Conservation (phyloP, 2,888 invertebrate species). For the Toxonevra muliebris region DNA sequence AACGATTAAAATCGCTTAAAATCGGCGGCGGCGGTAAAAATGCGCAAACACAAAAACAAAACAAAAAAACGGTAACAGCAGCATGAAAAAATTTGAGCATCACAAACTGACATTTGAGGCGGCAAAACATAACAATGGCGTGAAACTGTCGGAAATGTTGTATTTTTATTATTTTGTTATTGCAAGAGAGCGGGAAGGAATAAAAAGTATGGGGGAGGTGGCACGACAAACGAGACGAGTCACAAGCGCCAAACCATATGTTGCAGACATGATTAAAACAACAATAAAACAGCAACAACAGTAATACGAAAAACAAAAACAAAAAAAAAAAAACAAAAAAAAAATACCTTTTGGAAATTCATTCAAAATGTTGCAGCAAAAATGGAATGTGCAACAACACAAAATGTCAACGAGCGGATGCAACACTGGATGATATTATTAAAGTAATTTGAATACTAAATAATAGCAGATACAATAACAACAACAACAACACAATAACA, state of each 20-base stretch:
- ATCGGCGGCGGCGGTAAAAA: too few relatives aligned
- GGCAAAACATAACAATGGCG: not conserved
- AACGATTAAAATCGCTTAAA: too few relatives aligned
- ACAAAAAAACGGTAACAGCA: too few relatives aligned
- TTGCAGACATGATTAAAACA: slow-evolving; percentile 7
- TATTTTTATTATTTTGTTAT: not conserved
- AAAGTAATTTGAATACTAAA: slow-evolving; percentile 45
- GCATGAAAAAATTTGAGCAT: too few relatives aligned
- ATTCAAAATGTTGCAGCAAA: slow-evolving; percentile 21
- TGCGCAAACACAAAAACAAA: too few relatives aligned
- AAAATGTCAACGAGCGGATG: slow-evolving; percentile 40
- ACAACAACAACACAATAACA: slow-evolving; percentile 35
- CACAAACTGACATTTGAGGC: not conserved
- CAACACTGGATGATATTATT: slow-evolving; percentile 44
- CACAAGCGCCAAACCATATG: slow-evolving; percentile 7
- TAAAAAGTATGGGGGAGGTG: not conserved
- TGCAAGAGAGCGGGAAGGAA: not conserved
- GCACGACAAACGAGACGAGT: not conserved
- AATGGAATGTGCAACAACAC: slow-evolving; percentile 12
- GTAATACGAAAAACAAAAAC: not conserved
- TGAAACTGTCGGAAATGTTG: slow-evolving; percentile 7
- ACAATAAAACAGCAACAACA: slow-evolving; percentile 13
- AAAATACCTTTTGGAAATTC: too few relatives aligned
- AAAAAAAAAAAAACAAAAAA: not conserved
- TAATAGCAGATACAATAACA: slow-evolving; percentile 24